Conservation (phyloP, 2,888 invertebrate genomes). For the Morpho helenor region DNA sequence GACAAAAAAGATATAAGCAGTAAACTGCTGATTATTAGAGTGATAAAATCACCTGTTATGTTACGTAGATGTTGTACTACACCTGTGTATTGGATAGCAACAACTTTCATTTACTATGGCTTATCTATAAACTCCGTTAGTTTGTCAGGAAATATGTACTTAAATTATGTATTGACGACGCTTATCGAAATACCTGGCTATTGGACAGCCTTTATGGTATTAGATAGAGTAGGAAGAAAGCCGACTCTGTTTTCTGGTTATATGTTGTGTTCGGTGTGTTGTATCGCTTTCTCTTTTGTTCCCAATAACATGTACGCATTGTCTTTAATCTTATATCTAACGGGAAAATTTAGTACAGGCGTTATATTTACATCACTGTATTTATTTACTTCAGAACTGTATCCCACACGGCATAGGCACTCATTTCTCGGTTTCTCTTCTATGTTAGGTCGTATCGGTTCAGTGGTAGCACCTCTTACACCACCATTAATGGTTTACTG, state of each 20-base stretch:
- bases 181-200: conserved; percentile 86
- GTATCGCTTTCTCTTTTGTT: conserved; percentile 73
- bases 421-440: conserved; percentile 84
- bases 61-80: conserved; percentile 82
- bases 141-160: conserved; percentile 85
- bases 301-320: conserved; percentile 49
- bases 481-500: conserved; percentile 79
- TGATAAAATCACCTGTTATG: conserved; percentile 75
- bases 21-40: conserved; percentile 50
- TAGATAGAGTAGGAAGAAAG: conserved; percentile 81
- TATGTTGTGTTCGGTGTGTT: conserved; percentile 68
- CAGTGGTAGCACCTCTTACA: conserved; percentile 84
- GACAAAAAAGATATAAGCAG: conserved; percentile 30
- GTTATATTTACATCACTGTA: conserved; percentile 82
- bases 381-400: conserved; percentile 84
- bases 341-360: conserved; percentile 83
- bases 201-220: conserved; percentile 79
- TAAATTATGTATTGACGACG: conserved; percentile 84
- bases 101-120: conserved; percentile 89
- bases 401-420: conserved; percentile 84
- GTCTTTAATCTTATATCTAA: conserved; percentile 70
- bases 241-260: conserved; percentile 56
- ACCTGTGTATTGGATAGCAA: conserved; percentile 88
- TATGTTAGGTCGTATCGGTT: conserved; percentile 85
- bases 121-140: conserved; percentile 87